These are phyloP conservation scores for Drosophila pseudotakahashii DNA, from an alignment of 2,888 invertebrate species.

Conservation along the genomic window DNA sequence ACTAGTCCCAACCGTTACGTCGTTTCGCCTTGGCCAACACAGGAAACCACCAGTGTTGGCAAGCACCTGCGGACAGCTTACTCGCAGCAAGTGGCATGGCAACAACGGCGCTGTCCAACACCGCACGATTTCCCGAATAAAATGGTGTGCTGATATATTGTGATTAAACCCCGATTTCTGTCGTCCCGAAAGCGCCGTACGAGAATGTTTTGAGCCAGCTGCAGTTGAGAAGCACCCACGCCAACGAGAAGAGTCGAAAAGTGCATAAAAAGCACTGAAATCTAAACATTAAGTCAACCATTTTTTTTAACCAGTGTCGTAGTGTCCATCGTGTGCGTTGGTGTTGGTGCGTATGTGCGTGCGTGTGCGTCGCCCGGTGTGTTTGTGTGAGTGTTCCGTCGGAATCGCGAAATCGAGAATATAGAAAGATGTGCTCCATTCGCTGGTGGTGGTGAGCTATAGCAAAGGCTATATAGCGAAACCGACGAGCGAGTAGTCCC, in stretches of 20 bases:
- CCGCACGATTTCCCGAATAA: slow-evolving; percentile 19
- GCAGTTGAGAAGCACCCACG: not conserved
- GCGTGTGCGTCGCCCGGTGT: slow-evolving; percentile 17
- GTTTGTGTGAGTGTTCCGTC: slow-evolving; percentile 66
- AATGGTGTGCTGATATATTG: slow-evolving; percentile 72
- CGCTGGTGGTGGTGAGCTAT: slow-evolving; percentile 51
- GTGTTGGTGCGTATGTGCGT: slow-evolving; percentile 46
- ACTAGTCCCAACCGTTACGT: not conserved
- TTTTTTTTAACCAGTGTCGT: slow-evolving; percentile 64
- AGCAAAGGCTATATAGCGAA: slow-evolving; percentile 39
- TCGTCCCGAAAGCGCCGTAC: slow-evolving; percentile 47
- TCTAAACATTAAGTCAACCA: slow-evolving; percentile 36
- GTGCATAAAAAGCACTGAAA: slow-evolving; percentile 19
- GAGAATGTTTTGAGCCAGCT: slow-evolving; percentile 31
- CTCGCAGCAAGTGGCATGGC: slow-evolving; percentile 14
- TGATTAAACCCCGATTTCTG: slow-evolving; percentile 52
- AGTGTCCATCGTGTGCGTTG: slow-evolving; percentile 35
- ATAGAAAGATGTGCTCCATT: slow-evolving; percentile 71
- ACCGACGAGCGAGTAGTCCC: slow-evolving; percentile 25
- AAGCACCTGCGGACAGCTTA: not conserved
- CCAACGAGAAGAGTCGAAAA: slow-evolving; percentile 23
- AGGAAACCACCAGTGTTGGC: slow-evolving; percentile 4
- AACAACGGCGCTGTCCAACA: slow-evolving; percentile 12
- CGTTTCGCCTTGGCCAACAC: slow-evolving; percentile 8
- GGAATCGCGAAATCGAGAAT: slow-evolving; percentile 69